Base-by-base conservation (phyloP, 53 echinoderm and acorn worm species). In the Paelopatides confundens region DNA sequence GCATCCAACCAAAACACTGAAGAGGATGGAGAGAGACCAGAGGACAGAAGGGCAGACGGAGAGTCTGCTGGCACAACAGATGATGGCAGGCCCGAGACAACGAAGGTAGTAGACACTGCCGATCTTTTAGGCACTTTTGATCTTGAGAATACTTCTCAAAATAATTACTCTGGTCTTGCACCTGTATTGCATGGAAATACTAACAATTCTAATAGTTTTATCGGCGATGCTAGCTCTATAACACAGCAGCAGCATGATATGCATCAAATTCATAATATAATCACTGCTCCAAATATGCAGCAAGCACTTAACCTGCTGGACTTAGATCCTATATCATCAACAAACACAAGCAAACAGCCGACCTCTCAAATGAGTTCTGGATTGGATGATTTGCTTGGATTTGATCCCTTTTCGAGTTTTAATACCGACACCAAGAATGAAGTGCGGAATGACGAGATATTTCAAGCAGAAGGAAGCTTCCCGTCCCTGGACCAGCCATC, bases 61-160 rank as follows among this genome's bases (percentile, higher is more conserved):
- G 79, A 69, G 39, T 71, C 69, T 35, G 66, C 18, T 28, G 13
- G 29, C 10, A 48, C 63, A 31, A 53, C 65, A 39, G 85, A 70
- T 21, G 69, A 46, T 70, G 67, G 21, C 34, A 33, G 65, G 68
- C 67, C 89, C 15, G 70, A 51, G 40, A n/a, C n/a, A n/a, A 88
- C 52, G 12, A 91, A 79, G 63, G 86, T 69, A 33, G 81, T 74
- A 27, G 87, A 93, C 71, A 71, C 86, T 43, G 31, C 71, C 3
- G 87, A 86, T 63, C 54, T 52, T 53, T 53, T 79, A n/a, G 79
- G 79, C 33, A 51, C 15, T 79, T 79, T 53, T 79, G 79, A 79
- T 29, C 26, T 32, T 53, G 68, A 12, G 35, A 3, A 2, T 31
- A 33, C 30, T 49, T 31, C 79, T 47, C 15, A 31, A 51, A 32